Conservation (phyloP, 2,113 vertebrate genomes). For the Serilophus lunatus region DNA sequence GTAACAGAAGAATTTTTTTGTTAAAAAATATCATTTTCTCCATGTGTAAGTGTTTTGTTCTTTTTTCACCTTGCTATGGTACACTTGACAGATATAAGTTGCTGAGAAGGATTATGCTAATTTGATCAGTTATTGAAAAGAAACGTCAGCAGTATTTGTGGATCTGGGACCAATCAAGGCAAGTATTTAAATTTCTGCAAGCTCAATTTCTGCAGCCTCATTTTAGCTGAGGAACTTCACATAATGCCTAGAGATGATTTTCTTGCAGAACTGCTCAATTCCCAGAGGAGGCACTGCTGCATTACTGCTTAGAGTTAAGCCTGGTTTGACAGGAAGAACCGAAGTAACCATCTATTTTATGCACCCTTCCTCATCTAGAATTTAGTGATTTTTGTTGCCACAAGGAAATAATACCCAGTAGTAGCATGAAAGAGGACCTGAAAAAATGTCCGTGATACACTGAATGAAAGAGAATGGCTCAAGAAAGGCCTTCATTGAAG, state of each 20-base stretch:
- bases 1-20: background rate
- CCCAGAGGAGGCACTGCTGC: slow-evolving; percentile 78
- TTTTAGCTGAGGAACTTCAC: background rate
- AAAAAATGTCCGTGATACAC: background rate
- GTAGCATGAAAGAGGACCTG: background rate
- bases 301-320: slow-evolving; percentile 51
- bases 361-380: background rate
- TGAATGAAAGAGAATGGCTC: background rate
- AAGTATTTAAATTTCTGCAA: slow-evolving; percentile 8
- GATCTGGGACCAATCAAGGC: background rate
- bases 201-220: slow-evolving; percentile 11
- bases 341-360: slow-evolving; percentile 26
- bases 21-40: background rate
- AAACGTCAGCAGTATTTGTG: background rate
- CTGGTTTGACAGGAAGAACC: slow-evolving; percentile 25
- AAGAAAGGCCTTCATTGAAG: slow-evolving; percentile 40
- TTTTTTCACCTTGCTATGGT: background rate
- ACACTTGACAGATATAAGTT: background rate
- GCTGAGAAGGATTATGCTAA: slow-evolving; percentile 29
- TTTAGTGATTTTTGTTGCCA: slow-evolving; percentile 8
- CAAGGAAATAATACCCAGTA: slow-evolving; percentile 2
- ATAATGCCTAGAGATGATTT: background rate
- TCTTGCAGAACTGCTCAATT: slow-evolving; percentile 66
- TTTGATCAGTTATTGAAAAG: slow-evolving; percentile 8
- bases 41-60: background rate